These are phyloP conservation scores for Drosophila lowei DNA, from an alignment of 1,140 invertebrate species.

Conservation along the genomic window DNA sequence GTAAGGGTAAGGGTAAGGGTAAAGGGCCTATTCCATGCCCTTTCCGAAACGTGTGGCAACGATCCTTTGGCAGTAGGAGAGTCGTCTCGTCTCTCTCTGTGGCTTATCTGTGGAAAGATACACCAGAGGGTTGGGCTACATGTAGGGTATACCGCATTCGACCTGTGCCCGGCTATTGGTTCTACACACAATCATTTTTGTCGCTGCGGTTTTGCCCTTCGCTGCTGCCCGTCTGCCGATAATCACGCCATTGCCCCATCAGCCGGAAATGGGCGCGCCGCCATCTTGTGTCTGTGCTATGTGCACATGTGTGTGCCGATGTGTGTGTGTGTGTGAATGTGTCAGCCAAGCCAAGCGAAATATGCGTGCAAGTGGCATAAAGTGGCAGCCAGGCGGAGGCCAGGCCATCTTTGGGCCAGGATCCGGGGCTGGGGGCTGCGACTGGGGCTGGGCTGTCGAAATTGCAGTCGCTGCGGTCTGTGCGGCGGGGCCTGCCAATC, in stretches of 20 bases:
- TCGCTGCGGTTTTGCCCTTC: conserved; percentile 62
- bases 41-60: no score
- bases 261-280: conserved; percentile 73
- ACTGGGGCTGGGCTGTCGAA: conserved; percentile 12
- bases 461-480: conserved; percentile 12
- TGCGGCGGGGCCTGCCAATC: conserved; percentile 49
- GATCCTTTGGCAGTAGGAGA: no score
- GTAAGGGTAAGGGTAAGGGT: no score
- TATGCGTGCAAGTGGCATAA: conserved; percentile 77
- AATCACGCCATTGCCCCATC: conserved; percentile 76
- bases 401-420: conserved; percentile 28
- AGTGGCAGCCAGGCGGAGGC: conserved; percentile 56
- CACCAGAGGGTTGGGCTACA: no score
- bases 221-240: conserved; percentile 65
- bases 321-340: conserved; percentile 29
- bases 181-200: conserved; percentile 46
- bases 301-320: background rate
- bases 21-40: no score
- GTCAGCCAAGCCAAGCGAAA: conserved; percentile 40
- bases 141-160: background rate
- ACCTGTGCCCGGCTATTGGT: background rate
- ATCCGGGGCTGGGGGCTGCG: conserved; percentile 3
- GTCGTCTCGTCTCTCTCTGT: no score
- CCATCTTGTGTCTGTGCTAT: conserved; percentile 69
- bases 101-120: no score